Evolutionary conservation across 2,797 vertebrate species (phyloP), one percentile per base, ranked within the genome.

Genomic region (Pachyuromys duprasi): DNA sequence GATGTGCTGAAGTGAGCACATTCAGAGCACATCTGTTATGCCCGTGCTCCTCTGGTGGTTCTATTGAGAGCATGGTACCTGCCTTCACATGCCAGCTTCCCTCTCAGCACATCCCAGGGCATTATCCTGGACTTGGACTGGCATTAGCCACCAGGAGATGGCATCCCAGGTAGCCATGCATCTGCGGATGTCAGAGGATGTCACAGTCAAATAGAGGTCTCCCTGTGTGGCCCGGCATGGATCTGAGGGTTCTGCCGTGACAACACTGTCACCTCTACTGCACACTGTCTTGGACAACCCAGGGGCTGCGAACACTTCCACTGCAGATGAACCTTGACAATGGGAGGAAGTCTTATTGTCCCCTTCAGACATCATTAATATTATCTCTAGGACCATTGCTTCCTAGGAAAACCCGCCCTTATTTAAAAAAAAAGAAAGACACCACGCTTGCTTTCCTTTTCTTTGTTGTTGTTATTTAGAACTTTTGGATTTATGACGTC

Each of bases 141-240:
- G 62, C 8, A 33, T 26, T 5, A 6, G 13, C 36, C 13, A 4
- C 18, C 5, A 8, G 0, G 26, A 0, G 0, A 22, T 0, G 8
- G 28, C 13, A 36, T 72, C 26, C 60, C 0, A 1, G 0, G 26
- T 12, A 62, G 13, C 49, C 8, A 1, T 24, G 31, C 17, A 0
- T n/a, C 26, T 15, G 0, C 0, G 36, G 42, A 1, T 8, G 31
- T 62, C 74, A 15, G 0, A 0, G 0, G 26, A 20, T 7, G 2
- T 9, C 5, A 17, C 8, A 0, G 42, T 13, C 13, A 3, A 49
- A 42, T 31, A 26, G 26, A 60, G 14, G 3, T 42, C 18, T 28
- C 15, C 20, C 3, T 2, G 0, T 0, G 3, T 18, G 24, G 24
- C 9, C 62, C 18, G 14, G 17, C 14, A 20, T 7, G 89, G 9